Percentiles rank a stretch among this genome's conserved stretches.
Evolutionary conservation across 1,140 invertebrate genomes (phyloP).

Genomic region (Drosophila arizonae): DNA sequence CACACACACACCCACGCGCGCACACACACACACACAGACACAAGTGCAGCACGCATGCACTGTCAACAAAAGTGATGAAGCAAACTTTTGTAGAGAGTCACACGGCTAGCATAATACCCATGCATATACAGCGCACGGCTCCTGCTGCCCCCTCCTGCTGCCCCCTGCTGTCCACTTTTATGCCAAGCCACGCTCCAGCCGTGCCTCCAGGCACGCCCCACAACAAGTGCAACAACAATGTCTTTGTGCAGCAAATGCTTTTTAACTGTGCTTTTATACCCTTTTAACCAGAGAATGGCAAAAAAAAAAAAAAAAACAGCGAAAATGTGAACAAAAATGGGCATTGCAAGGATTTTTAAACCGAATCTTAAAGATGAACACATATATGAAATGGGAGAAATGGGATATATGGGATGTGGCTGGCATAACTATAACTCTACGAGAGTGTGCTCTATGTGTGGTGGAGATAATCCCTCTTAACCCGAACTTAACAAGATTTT

Average conservation of each 20-base stretch:
- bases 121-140: not conserved
- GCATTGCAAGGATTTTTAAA: not conserved
- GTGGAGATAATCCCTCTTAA: no score
- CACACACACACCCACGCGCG: constrained; percentile 6
- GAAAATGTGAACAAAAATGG: not conserved
- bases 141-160: not conserved
- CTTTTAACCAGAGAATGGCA: not conserved
- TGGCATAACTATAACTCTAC: no score
- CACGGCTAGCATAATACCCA: constrained; percentile 13
- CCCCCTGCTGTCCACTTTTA: no score
- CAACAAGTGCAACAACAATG: constrained; percentile 16
- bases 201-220: not conserved
- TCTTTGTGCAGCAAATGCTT: not conserved
- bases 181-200: not conserved
- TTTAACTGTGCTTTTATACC: constrained; percentile 9
- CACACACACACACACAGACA: not conserved
- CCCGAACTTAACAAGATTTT: no score
- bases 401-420: no score
- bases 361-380: not conserved
- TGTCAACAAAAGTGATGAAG: constrained; percentile 43
- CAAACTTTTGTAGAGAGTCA: constrained; percentile 20
- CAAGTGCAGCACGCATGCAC: constrained; percentile 25
- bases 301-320: not conserved
- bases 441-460: no score
- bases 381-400: no score